Base-by-base conservation (phyloP, 1,140 invertebrate genomes). In the Bombus confusus region DNA sequence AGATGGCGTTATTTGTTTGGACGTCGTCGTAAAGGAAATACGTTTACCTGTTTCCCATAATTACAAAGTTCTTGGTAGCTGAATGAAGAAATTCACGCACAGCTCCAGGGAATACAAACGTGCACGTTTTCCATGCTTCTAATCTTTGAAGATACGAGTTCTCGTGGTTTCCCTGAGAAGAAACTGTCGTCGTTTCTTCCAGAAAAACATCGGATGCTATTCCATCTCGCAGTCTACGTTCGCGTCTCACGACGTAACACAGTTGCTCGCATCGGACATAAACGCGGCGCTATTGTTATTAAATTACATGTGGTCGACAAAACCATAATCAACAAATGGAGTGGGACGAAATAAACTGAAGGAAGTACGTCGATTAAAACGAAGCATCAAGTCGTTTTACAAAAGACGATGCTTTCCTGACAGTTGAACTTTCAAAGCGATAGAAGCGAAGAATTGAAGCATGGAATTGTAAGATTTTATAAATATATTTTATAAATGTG, bases 41-140 rank as follows among this genome's bases (percentile, higher is more conserved):
- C 62, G n/a, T 86, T 79, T 76, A 77, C 66, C 62, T 57, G 80
- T 75, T 57, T 66, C 31, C 69, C 43, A 62, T 52, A 83, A 62
- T 72, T 83, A 72, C 41, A n/a, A 83, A 41, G 80, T 31, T 31
- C 28, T 15, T 57, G 52, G 41, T 73, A 52, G 25, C 18, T 22
- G 18, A 47, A 83, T 59, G 72, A 64, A 73, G 47, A 66, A 43
- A 57, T 57, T 34, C 57, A 25, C 52, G 59, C 62, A 85, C 31
- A 80, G n/a, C 34, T 73, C 10, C 31, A 15, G 25, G 22, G 64
- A 83, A 71, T 69, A 71, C 66, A 18, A 34, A 31, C 15, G 25
- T 4, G 28, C n/a, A 4, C 13, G 3, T n/a, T 41, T 64, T 25
- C 62, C 31, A 34, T 34, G 43, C 22, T 25, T 68, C 31, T 64